Conservation (phyloP, 2,113 vertebrate species). For the Hemiscyllium ocellatum region DNA sequence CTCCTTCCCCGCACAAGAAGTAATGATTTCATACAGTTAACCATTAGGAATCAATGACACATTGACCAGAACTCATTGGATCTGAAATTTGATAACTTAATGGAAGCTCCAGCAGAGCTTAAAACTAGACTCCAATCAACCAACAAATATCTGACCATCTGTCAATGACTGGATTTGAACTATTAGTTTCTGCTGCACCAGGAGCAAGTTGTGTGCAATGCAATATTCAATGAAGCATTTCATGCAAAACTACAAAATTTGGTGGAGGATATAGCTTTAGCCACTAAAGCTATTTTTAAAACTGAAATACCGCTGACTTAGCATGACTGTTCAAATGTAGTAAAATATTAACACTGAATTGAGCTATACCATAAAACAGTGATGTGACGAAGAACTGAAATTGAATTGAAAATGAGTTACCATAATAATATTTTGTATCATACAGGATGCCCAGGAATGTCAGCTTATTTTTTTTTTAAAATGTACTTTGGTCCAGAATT, state of each 20-base stretch:
- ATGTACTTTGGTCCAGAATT: neutral
- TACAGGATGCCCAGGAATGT: neutral
- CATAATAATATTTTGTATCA: neutral
- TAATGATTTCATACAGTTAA: slow-evolving; percentile 44
- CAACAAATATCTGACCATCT: slow-evolving; percentile 62
- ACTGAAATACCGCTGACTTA: neutral
- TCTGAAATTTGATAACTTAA: slow-evolving; percentile 65
- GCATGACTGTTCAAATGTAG: neutral
- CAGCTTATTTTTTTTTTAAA: neutral
- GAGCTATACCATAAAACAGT: neutral
- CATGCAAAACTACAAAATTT: neutral
- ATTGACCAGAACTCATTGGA: slow-evolving; percentile 58
- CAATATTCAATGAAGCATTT: neutral
- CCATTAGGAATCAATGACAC: slow-evolving; percentile 56
- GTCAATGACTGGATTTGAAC: slow-evolving; percentile 53
- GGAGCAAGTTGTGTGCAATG: neutral
- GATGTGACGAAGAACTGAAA: neutral
- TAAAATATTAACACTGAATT: neutral
- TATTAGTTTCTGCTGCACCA: slow-evolving; percentile 37
- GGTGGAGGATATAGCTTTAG: neutral
- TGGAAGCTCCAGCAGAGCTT: slow-evolving; percentile 50
- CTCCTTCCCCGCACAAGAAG: neutral
- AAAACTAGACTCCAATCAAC: slow-evolving; percentile 56
- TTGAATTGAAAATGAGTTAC: neutral
- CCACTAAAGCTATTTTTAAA: neutral